Evolutionary conservation across 1,140 invertebrate species (phyloP), one percentile per base, ranked within the genome.

Genomic region (Lordiphosa mommai): DNA sequence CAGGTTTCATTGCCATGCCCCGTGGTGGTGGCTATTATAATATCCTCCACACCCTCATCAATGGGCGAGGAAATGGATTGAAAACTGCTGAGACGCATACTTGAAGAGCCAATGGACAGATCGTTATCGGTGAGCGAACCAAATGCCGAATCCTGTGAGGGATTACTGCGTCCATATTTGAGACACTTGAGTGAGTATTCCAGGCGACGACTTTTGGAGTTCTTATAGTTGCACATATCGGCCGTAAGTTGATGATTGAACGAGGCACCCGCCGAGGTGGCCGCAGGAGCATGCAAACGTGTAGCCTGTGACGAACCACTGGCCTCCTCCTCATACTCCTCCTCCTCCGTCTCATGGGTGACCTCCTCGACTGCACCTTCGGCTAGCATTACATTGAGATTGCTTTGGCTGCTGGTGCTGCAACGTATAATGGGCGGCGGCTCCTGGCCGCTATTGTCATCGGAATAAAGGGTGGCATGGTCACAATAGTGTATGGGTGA

Each of bases 51-150:
- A 4, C 88, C 86, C 23, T 89, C 88, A 47, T 89, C 88, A 1
- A 89, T 89, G 12, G 88, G 88, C 29, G 88, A 89, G 10, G 85
- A 85, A n/a, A 89, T 88, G 12, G 88, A 89, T 38, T 89, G 88
- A 43, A 89, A 89, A 38, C 88, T 89, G 34, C 84, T 89, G 7
- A 89, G 61, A 6, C 87, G 76, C 32, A 89, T 88, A 41, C 86
- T 88, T 3, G 87, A 86, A 0, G 88, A 89, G 3, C 82, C 88
- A 8, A 80, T 86, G 43, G 88, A 89, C 14, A 88, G 60, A 67
- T 89, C 88, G 55, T 88, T 88, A 61, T 89, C 88, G 36, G 88
- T 89, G 2, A 89, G 63, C 2, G 86, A 88, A 7, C 88, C 88
- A 43, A 89, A 89, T 4, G 88, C 88, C 16, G 88, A 89, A 52